phyloP scores from a whole-genome alignment of 2,797 vertebrate species.

The Pseudochromis fuscus region DNA sequence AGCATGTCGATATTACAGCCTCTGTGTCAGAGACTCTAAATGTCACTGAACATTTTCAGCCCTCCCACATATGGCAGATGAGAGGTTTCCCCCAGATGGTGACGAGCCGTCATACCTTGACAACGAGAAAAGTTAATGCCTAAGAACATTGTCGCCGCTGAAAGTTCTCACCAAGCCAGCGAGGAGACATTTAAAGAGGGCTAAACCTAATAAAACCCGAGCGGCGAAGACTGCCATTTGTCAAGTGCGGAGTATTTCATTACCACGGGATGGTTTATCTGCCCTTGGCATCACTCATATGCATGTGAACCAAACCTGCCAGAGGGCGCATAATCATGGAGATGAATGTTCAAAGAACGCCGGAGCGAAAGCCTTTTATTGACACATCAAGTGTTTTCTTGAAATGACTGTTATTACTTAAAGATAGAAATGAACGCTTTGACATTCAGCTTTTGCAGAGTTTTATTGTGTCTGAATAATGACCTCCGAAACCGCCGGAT shows the following conservation, averaged over 20 bases:
- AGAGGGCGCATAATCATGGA: conserved; percentile 45
- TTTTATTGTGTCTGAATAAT: conserved; percentile 51
- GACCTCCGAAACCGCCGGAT: conserved; percentile 9
- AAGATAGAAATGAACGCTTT: conserved; percentile 24
- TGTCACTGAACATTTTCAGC: conserved; percentile 49
- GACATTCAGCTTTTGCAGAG: conserved; percentile 1
- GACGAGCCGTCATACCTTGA: conserved; percentile 16
- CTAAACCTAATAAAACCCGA: conserved; percentile 65
- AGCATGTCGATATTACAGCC: conserved; percentile 36
- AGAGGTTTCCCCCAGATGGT: conserved; percentile 15
- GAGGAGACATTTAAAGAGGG: conserved; percentile 53
- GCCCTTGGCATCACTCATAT: conserved; percentile 52
- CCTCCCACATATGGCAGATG: conserved; percentile 36
- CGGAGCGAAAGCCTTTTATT: conserved; percentile 32
- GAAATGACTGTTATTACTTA: conserved; percentile 35
- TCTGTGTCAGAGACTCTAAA: conserved; percentile 45
- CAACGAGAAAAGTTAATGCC: conserved; percentile 33
- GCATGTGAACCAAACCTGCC: conserved; percentile 51
- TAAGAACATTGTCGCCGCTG: conserved; percentile 21
- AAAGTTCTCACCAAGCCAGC: conserved; percentile 46
- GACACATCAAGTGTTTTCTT: conserved; percentile 38
- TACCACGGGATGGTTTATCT: conserved; percentile 55
- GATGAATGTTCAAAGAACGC: conserved; percentile 35
- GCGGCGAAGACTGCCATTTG: conserved; percentile 55
- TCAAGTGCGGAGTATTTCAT: conserved; percentile 70